Evolutionary conservation across 2,888 invertebrate genomes (phyloP).

Genomic region (Sinotaia quadrata): DNA sequence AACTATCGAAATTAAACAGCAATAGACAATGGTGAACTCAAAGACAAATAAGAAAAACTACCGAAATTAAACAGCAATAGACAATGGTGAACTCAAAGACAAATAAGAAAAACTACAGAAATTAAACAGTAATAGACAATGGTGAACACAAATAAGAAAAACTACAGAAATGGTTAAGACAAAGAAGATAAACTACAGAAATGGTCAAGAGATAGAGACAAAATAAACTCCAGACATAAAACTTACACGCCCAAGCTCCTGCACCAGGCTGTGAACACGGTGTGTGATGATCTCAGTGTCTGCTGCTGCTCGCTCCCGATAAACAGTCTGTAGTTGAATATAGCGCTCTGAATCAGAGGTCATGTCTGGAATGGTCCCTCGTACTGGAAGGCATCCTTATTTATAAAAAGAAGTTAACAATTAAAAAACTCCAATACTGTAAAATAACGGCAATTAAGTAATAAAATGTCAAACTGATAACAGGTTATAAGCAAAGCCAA

Average conservation of each 20-base stretch:
- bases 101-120: too few species aligned
- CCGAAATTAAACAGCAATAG: neutral
- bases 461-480: too few species aligned
- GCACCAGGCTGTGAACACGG: constrained; percentile 85
- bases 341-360: constrained; percentile 93
- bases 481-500: too few species aligned
- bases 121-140: neutral
- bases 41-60: too few species aligned
- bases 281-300: constrained; percentile 88
- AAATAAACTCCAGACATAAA: neutral
- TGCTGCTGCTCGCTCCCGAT: constrained; percentile 83
- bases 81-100: too few species aligned
- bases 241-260: constrained; percentile 79
- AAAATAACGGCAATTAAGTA: too few species aligned
- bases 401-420: too few species aligned
- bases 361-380: constrained; percentile 95
- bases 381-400: constrained; percentile 80
- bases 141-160: neutral
- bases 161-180: neutral
- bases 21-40: too few species aligned
- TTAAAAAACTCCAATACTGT: too few species aligned
- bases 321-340: constrained; percentile 89
- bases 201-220: neutral
- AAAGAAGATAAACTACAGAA: neutral
- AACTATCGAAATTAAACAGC: too few species aligned